Evolutionary conservation across 2,113 vertebrate genomes (phyloP), one percentile per base, ranked within the genome.

Genomic region (Lota lota): DNA sequence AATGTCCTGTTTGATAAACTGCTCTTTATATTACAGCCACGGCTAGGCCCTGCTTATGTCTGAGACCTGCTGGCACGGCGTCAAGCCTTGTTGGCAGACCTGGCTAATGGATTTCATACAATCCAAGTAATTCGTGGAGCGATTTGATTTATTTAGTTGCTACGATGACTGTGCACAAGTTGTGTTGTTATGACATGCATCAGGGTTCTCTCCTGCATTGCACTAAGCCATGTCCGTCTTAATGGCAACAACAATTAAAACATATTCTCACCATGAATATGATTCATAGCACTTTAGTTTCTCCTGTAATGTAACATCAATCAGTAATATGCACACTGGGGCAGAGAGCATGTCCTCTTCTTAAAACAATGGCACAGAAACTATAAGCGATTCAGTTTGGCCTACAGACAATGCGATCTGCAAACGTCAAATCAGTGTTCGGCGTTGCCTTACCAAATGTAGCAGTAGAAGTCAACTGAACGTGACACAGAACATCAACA

Each of bases 141-240:
- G 53, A 69, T 58, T 76, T 61, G 28, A 79, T 67, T 75, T 36
- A 69, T 57, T 76, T 61, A 66, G 50, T 22, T 58, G 73, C n/a
- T 14, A 70, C 72, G 72, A 76, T 74, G 72, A 76, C 72, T 73
- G 61, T 73, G 63, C 68, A 76, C n/a, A 74, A 60, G 63, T 67
- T 17, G 58, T 47, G 40, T 47, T 47, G 40, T 47, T 47, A 10
- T 47, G 40, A 47, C 7, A 12, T 10, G 10, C 10, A 10, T 47
- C 40, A 14, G 10, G 40, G 12, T 47, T 47, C 40, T 47, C 6
- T 33, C 28, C 28, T n/a, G n/a, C n/a, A 7, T 33, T 7, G 28
- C 28, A 69, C 24, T 68, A 50, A 70, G 47, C 63, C 53, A n/a
- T 36, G 17, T 72, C 56, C 58, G 14, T 19, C 21, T 19, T 19